Evolutionary conservation across 2,113 vertebrate species (phyloP).

Genomic region (Conger conger): DNA sequence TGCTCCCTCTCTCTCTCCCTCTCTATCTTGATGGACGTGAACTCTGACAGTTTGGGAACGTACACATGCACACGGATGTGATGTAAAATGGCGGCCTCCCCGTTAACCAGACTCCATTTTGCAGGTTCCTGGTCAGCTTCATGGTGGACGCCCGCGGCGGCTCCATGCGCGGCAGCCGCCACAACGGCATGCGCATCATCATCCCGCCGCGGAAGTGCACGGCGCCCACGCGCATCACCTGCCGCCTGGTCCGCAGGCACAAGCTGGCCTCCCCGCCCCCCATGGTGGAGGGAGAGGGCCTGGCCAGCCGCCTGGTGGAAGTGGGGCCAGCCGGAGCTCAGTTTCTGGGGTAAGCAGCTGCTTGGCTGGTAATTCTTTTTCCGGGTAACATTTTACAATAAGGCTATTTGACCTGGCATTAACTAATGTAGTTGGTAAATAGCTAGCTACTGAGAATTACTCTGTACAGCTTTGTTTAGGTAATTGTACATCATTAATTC

Average conservation of each 20-base stretch:
- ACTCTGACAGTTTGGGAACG: constrained; percentile 57
- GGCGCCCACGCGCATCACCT: constrained; percentile 94
- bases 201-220: constrained; percentile 97
- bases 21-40: constrained; percentile 42
- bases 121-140: constrained; percentile 96
- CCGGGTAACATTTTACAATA: too few species aligned
- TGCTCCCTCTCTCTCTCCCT: not conserved
- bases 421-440: too few species aligned
- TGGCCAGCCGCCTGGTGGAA: constrained; percentile 94
- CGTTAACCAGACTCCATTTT: not conserved
- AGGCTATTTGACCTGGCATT: too few species aligned
- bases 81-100: not conserved
- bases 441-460: too few species aligned
- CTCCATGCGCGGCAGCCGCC: constrained; percentile 97
- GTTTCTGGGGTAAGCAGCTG: constrained; percentile 88
- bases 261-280: constrained; percentile 93
- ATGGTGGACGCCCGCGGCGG: constrained; percentile 97
- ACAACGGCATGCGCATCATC: constrained; percentile 96
- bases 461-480: too few species aligned
- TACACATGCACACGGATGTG: constrained; percentile 44
- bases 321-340: constrained; percentile 96
- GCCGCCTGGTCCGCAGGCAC: constrained; percentile 93
- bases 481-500: too few species aligned
- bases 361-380: too few species aligned
- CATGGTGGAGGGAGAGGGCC: constrained; percentile 98